phyloP scores from a whole-genome alignment of 2,888 invertebrate genomes.

The Lissonota sp. region DNA sequence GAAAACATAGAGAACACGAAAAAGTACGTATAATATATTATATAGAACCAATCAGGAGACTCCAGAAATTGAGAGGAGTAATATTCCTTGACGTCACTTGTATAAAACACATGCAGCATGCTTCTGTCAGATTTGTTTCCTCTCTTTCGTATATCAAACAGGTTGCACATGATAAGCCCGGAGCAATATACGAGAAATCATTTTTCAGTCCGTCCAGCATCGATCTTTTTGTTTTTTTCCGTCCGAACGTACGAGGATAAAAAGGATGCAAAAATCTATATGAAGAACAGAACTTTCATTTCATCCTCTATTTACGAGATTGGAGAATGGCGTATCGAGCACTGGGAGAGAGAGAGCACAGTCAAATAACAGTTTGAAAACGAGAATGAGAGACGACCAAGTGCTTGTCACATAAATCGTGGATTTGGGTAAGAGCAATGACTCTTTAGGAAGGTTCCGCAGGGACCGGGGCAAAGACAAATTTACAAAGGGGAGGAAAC shows the following conservation, averaged over 20 bases:
- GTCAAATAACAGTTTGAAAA: constrained; percentile 1
- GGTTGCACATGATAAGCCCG: background rate
- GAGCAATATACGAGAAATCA: constrained; percentile 14
- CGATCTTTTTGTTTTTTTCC: constrained; percentile 3
- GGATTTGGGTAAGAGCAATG: constrained; percentile 15
- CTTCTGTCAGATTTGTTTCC: background rate
- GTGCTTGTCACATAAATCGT: constrained; percentile 40
- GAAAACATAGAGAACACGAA: background rate
- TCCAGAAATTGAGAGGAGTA: background rate
- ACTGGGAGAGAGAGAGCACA: background rate
- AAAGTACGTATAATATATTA: background rate
- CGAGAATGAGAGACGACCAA: constrained; percentile 28
- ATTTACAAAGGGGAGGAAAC: background rate
- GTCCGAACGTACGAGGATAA: constrained; percentile 12
- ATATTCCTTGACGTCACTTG: background rate
- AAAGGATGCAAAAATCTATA: constrained; percentile 7
- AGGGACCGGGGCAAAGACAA: background rate
- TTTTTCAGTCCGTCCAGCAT: background rate
- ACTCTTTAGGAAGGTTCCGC: constrained; percentile 8
- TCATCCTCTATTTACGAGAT: constrained; percentile 22
- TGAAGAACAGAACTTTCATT: constrained; percentile 14
- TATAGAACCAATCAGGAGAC: background rate
- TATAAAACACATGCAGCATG: background rate
- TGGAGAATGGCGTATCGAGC: background rate
- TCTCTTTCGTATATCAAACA: background rate